Evolutionary conservation across 2,113 vertebrate species (phyloP).

Genomic region (Miniopterus natalensis): DNA sequence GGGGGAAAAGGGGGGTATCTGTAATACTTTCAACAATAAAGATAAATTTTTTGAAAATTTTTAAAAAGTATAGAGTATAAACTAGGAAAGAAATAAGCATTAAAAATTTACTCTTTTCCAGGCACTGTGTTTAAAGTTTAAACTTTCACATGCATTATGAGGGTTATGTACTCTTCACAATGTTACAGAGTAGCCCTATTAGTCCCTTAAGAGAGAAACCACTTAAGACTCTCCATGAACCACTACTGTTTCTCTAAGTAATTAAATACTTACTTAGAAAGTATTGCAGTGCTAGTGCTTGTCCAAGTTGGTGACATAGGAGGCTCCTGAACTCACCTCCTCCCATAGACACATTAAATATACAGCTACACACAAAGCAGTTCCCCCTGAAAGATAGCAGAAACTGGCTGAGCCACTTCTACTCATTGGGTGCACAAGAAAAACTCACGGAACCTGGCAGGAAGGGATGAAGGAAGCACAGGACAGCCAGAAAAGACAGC

Average conservation of each 20-base stretch:
- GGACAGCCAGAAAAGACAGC: background rate
- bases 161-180: slow-evolving; percentile 13
- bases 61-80: background rate
- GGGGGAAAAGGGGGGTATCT: no score
- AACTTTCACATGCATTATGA: background rate
- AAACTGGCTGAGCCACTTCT: background rate
- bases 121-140: background rate
- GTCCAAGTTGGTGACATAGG: background rate
- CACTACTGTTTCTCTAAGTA: background rate
- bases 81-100: background rate
- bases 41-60: no score
- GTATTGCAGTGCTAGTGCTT: background rate
- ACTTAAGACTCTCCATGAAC: background rate
- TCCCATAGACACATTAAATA: background rate
- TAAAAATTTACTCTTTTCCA: background rate
- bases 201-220: background rate
- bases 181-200: background rate
- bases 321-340: background rate
- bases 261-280: background rate
- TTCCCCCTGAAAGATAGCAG: background rate
- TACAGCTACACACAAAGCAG: background rate
- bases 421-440: background rate
- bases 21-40: no score
- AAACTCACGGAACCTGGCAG: background rate
- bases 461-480: background rate